Evolutionary conservation across 2,888 invertebrate species (phyloP).

Genomic region (Caradrina kadenii): DNA sequence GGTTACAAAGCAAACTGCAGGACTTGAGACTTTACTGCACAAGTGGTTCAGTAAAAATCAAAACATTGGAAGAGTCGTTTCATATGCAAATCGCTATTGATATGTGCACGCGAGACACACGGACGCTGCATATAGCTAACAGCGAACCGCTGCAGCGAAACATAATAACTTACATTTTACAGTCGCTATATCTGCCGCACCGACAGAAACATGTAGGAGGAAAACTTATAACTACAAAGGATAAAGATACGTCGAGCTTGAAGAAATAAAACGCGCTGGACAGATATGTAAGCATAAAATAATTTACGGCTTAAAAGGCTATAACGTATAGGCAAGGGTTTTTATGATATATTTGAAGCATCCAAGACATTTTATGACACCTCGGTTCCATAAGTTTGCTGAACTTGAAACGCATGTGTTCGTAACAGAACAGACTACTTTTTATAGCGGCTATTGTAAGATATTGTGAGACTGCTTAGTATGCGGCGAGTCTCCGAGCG

Average conservation of each 20-base stretch:
- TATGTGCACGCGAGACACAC: constrained; percentile 76
- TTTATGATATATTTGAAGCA: constrained; percentile 66
- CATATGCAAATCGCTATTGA: constrained; percentile 83
- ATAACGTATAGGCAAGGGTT: constrained; percentile 63
- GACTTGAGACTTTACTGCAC: constrained; percentile 64
- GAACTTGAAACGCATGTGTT: constrained; percentile 68
- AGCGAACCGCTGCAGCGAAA: constrained; percentile 34
- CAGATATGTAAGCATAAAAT: constrained; percentile 65
- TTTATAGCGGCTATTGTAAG: constrained; percentile 81
- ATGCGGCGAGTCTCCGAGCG: constrained; percentile 75
- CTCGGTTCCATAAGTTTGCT: constrained; percentile 59
- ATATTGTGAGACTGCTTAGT: constrained; percentile 79
- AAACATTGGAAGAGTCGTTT: constrained; percentile 83
- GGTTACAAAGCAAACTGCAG: constrained; percentile 66
- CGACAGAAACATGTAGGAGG: constrained; percentile 54
- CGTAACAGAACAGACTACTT: constrained; percentile 71
- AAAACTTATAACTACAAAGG: constrained; percentile 55
- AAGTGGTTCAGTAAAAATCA: constrained; percentile 79
- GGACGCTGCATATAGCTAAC: constrained; percentile 63
- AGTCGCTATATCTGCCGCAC: constrained; percentile 46
- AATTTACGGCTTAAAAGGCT: constrained; percentile 65
- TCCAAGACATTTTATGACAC: constrained; percentile 60
- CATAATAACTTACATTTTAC: constrained; percentile 52
- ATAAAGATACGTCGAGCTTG: constrained; percentile 61
- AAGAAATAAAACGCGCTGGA: constrained; percentile 64